A percentile compares a stretch with the other conserved stretches of the same genome.
phyloP scores from a whole-genome alignment of 1,140 invertebrate genomes.

The Bombus picipes region DNA sequence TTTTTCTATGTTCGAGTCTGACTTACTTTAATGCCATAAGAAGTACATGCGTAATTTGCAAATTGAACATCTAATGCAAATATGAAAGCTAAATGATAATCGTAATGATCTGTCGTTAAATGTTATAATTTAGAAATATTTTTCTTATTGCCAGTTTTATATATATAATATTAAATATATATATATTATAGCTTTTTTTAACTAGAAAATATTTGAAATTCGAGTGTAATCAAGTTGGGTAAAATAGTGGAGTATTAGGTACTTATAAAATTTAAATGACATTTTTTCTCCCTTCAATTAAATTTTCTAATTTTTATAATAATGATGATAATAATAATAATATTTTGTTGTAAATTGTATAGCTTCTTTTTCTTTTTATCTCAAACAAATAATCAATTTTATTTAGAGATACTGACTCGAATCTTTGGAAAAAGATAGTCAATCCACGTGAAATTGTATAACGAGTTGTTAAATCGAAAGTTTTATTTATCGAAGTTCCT shows the following conservation, averaged over 20 bases:
- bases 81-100: not conserved
- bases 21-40: not conserved
- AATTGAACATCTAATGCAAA: not conserved
- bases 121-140: not conserved
- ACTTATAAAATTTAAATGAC: not conserved
- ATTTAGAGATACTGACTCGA: too few species aligned
- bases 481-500: too few species aligned
- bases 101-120: not conserved
- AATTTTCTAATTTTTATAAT: not conserved
- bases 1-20: conserved; percentile 4
- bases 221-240: not conserved
- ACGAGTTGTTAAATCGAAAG: not conserved
- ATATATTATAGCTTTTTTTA: not conserved
- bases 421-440: not conserved
- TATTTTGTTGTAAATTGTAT: not conserved
- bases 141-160: not conserved
- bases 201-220: not conserved
- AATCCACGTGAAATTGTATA: too few species aligned
- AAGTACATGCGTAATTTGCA: not conserved
- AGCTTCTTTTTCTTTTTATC: not conserved
- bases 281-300: not conserved
- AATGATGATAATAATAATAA: too few species aligned
- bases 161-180: too few species aligned
- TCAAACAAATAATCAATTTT: too few species aligned
- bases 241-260: not conserved